These are phyloP conservation scores for Chaenocephalus aceratus DNA, from an alignment of 2,113 vertebrate species.

Conservation along the genomic window DNA sequence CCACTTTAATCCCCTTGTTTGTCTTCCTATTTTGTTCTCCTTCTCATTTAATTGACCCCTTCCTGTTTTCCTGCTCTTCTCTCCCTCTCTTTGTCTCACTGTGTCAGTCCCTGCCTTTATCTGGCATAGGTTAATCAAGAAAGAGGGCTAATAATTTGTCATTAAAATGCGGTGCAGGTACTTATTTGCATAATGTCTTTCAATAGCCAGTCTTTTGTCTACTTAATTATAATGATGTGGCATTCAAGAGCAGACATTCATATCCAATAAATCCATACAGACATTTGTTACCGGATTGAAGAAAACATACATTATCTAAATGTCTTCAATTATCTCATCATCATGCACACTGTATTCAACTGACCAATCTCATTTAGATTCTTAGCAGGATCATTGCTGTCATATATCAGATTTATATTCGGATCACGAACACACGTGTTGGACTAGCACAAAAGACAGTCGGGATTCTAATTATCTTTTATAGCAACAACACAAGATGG, in stretches of 20 bases:
- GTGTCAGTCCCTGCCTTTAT: neutral
- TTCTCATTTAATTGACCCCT: neutral
- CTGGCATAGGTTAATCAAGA: conserved; percentile 9
- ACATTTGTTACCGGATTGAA: too few species aligned
- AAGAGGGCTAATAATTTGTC: conserved; percentile 5
- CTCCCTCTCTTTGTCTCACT: neutral
- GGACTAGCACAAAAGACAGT: too few species aligned
- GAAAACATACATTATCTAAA: neutral
- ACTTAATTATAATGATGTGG: neutral
- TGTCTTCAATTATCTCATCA: neutral
- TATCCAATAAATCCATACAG: too few species aligned
- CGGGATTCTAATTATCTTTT: too few species aligned
- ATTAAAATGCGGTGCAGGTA: neutral
- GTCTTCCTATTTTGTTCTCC: neutral
- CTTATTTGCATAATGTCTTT: conserved; percentile 32
- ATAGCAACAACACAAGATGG: too few species aligned
- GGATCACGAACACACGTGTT: neutral
- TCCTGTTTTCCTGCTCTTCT: conserved; percentile 5
- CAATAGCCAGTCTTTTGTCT: neutral
- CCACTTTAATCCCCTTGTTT: neutral
- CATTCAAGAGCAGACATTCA: neutral
- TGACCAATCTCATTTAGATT: neutral
- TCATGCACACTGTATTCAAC: neutral
- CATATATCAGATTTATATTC: neutral
- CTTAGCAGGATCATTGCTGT: neutral